Evolutionary conservation across 1,140 invertebrate species (phyloP).

Genomic region (Caerostris darwini): DNA sequence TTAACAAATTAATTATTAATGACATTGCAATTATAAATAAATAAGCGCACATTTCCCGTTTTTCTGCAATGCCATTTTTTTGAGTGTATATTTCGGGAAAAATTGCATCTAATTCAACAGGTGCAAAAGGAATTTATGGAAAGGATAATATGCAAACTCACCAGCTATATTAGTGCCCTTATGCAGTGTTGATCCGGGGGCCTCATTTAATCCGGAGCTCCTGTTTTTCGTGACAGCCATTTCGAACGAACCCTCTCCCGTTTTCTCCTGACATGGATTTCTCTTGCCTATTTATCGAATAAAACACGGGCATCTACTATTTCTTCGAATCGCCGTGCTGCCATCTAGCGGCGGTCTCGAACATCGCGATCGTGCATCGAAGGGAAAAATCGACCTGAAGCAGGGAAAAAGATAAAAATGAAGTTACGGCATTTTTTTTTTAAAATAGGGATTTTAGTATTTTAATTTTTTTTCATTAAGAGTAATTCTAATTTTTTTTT

Average conservation of each 20-base stretch:
- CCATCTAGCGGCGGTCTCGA: conserved; percentile 2
- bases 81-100: not conserved
- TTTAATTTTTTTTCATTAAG: too few relatives aligned
- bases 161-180: conserved; percentile 61
- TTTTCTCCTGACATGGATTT: conserved; percentile 47
- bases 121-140: not conserved
- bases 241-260: conserved; percentile 54
- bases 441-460: too few relatives aligned
- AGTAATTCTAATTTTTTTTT: too few relatives aligned
- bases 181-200: conserved; percentile 66
- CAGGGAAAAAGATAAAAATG: not conserved
- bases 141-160: conserved; percentile 34
- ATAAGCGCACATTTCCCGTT: not conserved
- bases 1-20: too few relatives aligned
- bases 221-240: conserved; percentile 76
- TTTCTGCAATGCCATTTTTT: not conserved
- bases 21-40: not conserved
- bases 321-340: conserved; percentile 19
- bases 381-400: not conserved
- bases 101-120: not conserved
- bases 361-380: not conserved
- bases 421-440: not conserved
- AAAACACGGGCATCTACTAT: not conserved
- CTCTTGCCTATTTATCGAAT: conserved; percentile 72
- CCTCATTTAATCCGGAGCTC: conserved; percentile 72